Evolutionary conservation across 2,888 invertebrate genomes (phyloP).

Genomic region (Apantesis nais): DNA sequence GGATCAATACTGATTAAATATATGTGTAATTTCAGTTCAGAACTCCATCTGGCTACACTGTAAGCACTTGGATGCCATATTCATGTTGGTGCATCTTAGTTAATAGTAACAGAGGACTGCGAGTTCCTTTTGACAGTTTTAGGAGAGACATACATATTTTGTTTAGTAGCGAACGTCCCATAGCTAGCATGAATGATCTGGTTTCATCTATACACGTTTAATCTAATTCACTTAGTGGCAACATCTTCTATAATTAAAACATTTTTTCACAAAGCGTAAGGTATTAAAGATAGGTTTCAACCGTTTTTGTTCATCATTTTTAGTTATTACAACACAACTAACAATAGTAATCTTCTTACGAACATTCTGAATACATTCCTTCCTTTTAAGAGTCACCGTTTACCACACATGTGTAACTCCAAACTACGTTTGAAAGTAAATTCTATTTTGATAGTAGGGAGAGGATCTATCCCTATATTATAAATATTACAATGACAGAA

Average conservation of each 20-base stretch:
- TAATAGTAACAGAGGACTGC: background rate
- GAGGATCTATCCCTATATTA: constrained; percentile 51
- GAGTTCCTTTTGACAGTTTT: too few relatives aligned
- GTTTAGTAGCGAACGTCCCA: too few relatives aligned
- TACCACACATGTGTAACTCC: constrained; percentile 38
- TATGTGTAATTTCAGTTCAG: too few relatives aligned
- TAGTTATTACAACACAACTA: constrained; percentile 29
- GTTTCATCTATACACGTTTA: too few relatives aligned
- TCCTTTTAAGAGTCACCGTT: constrained; percentile 28
- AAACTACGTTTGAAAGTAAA: constrained; percentile 35
- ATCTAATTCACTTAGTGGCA: background rate
- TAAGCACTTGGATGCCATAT: too few relatives aligned
- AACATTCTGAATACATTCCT: constrained; percentile 35
- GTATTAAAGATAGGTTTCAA: background rate
- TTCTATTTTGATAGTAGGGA: constrained; percentile 43
- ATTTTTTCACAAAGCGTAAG: background rate
- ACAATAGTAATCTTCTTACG: constrained; percentile 31
- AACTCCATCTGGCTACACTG: too few relatives aligned
- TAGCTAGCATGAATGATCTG: too few relatives aligned
- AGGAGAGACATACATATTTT: too few relatives aligned
- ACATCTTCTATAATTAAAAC: background rate
- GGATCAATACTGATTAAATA: too few relatives aligned
- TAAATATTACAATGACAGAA: constrained; percentile 58
- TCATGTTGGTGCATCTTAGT: background rate
- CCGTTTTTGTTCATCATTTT: constrained; percentile 26